phyloP scores from a whole-genome alignment of 2,888 invertebrate genomes.

The Cataglyphis rosenhaueri region DNA sequence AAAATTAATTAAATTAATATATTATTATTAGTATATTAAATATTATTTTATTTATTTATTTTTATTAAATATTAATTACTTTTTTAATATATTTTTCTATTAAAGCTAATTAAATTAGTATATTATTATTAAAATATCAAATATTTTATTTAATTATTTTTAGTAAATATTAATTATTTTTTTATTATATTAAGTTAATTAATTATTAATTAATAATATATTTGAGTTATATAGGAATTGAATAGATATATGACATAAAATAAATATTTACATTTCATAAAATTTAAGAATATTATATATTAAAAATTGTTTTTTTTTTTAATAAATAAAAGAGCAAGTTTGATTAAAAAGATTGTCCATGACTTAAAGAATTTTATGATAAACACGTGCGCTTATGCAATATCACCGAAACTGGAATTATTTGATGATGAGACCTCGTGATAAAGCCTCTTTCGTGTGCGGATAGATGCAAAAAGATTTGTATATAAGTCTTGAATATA shows the following conservation, averaged over 20 bases:
- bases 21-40: too few relatives aligned
- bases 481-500: not conserved
- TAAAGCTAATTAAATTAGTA: not conserved
- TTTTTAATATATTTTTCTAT: too few relatives aligned
- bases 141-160: not conserved
- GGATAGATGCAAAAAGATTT: not conserved
- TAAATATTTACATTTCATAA: not conserved
- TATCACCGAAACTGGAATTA: not conserved
- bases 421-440: too few relatives aligned
- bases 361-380: not conserved
- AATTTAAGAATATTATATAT: not conserved
- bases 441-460: not conserved
- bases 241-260: not conserved
- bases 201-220: not conserved
- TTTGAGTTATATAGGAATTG: too few relatives aligned
- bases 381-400: not conserved
- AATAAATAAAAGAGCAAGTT: not conserved
- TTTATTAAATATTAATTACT: too few relatives aligned
- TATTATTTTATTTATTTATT: too few relatives aligned
- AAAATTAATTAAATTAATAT: too few relatives aligned
- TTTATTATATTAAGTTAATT: not conserved
- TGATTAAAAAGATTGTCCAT: not conserved
- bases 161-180: not conserved
- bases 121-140: not conserved
- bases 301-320: not conserved